Percentiles rank a stretch among this genome's conserved stretches.
Evolutionary conservation across 2,113 vertebrate species (phyloP).

Genomic region (Xyrauchen texanus): DNA sequence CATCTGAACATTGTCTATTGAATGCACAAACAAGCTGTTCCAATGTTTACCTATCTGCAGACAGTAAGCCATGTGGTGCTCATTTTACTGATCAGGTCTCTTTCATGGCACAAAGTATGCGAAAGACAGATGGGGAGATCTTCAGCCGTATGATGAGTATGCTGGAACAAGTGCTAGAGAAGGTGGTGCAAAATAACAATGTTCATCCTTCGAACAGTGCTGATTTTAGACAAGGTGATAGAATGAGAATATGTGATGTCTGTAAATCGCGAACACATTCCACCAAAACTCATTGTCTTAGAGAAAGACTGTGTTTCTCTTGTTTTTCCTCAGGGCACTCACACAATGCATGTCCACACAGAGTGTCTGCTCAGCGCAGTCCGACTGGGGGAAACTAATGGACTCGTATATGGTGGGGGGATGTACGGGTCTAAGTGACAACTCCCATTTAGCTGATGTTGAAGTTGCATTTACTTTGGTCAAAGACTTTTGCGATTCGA

Average conservation of each 20-base stretch:
- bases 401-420: background rate
- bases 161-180: background rate
- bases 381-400: background rate
- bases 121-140: too few species aligned
- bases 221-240: background rate
- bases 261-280: background rate
- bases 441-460: background rate
- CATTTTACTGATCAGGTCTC: too few species aligned
- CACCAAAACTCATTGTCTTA: background rate
- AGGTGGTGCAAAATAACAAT: background rate
- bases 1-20: too few species aligned
- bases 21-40: too few species aligned
- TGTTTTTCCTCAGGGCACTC: background rate
- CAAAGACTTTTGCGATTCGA: background rate
- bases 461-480: background rate
- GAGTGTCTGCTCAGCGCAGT: background rate
- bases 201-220: background rate
- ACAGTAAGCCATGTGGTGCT: too few species aligned
- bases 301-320: background rate
- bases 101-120: too few species aligned
- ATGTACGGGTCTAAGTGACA: background rate
- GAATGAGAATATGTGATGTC: background rate
- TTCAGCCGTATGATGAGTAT: background rate
- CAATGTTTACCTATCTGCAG: too few species aligned
- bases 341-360: background rate